phyloP scores from a whole-genome alignment of 1,140 invertebrate species.

The Drosophila kanapiae region DNA sequence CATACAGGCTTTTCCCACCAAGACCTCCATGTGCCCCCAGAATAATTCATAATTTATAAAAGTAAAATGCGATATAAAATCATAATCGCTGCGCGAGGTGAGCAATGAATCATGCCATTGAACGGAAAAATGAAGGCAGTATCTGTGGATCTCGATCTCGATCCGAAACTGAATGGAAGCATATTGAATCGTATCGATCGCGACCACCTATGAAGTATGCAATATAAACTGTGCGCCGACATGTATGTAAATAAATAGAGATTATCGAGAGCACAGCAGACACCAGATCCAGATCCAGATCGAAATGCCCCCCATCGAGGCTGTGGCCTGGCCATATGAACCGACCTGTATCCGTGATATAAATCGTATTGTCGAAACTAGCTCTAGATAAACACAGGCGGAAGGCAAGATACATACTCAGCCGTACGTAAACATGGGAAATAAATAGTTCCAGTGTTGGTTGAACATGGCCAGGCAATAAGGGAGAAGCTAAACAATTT shows the following conservation, averaged over 20 bases:
- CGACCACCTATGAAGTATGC: constrained; percentile 80
- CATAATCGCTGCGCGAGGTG: constrained; percentile 54
- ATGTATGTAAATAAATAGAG: constrained; percentile 70
- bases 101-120: constrained; percentile 49
- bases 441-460: constrained; percentile 34
- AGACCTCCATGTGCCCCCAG: constrained; percentile 3
- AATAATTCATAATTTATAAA: constrained; percentile 38
- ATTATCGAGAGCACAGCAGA: constrained; percentile 5
- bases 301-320: no score
- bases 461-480: constrained; percentile 1
- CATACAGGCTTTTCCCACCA: constrained; percentile 1
- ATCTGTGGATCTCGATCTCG: background rate
- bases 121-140: no score
- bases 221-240: constrained; percentile 74
- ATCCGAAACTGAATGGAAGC: background rate
- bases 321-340: background rate
- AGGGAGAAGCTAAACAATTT: constrained; percentile 10
- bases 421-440: constrained; percentile 29
- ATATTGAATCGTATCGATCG: constrained; percentile 56
- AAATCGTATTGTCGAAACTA: constrained; percentile 72
- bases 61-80: constrained; percentile 30
- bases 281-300: background rate
- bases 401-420: constrained; percentile 41
- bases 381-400: constrained; percentile 63
- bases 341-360: constrained; percentile 59